These are phyloP conservation scores for Drosophila flavopinicola DNA, from an alignment of 2,888 invertebrate species.

Conservation along the genomic window DNA sequence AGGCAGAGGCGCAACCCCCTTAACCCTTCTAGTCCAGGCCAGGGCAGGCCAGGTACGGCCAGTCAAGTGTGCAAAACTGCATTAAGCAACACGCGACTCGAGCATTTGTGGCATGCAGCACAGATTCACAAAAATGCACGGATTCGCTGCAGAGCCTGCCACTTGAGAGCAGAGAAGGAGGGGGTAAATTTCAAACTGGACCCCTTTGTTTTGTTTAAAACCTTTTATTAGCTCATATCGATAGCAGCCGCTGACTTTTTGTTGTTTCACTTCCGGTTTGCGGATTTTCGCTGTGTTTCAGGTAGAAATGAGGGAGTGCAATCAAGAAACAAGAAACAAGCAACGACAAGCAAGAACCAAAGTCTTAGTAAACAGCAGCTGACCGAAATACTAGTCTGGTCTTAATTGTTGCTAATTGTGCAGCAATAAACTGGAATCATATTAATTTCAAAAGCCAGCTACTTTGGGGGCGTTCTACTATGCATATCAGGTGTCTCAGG, in stretches of 20 bases:
- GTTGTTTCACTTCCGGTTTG: slow-evolving; percentile 64
- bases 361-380: slow-evolving; percentile 36
- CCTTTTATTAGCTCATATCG: slow-evolving; percentile 76
- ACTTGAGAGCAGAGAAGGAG: slow-evolving; percentile 46
- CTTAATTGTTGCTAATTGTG: slow-evolving; percentile 59
- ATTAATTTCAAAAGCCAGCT: slow-evolving; percentile 9
- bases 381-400: slow-evolving; percentile 30
- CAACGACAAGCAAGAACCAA: slow-evolving; percentile 16
- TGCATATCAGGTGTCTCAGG: slow-evolving; percentile 23
- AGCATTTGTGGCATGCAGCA: slow-evolving; percentile 35
- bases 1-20: slow-evolving; percentile 37
- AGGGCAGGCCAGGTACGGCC: slow-evolving; percentile 53
- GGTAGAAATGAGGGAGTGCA: slow-evolving; percentile 1
- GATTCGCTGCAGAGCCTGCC: slow-evolving; percentile 31
- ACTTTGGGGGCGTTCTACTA: slow-evolving; percentile 21
- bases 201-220: slow-evolving; percentile 58
- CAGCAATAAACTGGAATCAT: slow-evolving; percentile 26
- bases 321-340: too few species aligned
- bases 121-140: slow-evolving; percentile 27
- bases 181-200: too few species aligned
- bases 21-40: slow-evolving; percentile 45
- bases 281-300: slow-evolving; percentile 9
- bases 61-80: slow-evolving; percentile 79
- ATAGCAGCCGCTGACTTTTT: slow-evolving; percentile 51
- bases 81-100: slow-evolving; percentile 72